Evolutionary conservation across 2,113 vertebrate genomes (phyloP).

Genomic region (Grallaria varia): DNA sequence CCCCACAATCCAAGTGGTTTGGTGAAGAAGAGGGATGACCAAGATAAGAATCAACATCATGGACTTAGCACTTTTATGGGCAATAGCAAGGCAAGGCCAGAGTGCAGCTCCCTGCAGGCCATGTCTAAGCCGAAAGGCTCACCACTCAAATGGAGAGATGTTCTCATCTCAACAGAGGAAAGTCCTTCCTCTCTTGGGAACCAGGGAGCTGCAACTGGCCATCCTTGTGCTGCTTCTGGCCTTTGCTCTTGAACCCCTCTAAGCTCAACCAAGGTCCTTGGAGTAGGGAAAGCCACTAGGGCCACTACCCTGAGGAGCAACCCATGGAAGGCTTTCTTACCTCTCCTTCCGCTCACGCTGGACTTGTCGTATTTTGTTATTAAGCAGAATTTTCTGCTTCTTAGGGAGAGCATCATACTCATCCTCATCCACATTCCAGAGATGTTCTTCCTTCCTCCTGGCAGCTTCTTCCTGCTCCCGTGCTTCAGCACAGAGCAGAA

Average conservation of each 20-base stretch:
- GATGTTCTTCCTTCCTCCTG: constrained; percentile 48
- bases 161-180: background rate
- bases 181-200: background rate
- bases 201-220: background rate
- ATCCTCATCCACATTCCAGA: constrained; percentile 80
- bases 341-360: constrained; percentile 69
- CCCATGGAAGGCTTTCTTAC: constrained; percentile 48
- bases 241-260: background rate
- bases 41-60: background rate
- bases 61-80: background rate
- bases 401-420: constrained; percentile 79
- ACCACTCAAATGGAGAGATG: background rate
- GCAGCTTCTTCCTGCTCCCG: constrained; percentile 31
- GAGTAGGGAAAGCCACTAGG: background rate
- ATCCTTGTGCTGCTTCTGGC: background rate
- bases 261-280: background rate
- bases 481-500: constrained; percentile 56
- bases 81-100: background rate
- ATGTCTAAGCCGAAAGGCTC: background rate
- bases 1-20: background rate
- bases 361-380: constrained; percentile 42
- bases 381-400: constrained; percentile 67
- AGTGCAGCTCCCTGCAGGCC: background rate
- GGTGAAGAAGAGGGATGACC: background rate
- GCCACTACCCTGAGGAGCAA: background rate